Evolutionary conservation across 2,797 vertebrate genomes (phyloP).

Genomic region (Gambelia wislizenii): DNA sequence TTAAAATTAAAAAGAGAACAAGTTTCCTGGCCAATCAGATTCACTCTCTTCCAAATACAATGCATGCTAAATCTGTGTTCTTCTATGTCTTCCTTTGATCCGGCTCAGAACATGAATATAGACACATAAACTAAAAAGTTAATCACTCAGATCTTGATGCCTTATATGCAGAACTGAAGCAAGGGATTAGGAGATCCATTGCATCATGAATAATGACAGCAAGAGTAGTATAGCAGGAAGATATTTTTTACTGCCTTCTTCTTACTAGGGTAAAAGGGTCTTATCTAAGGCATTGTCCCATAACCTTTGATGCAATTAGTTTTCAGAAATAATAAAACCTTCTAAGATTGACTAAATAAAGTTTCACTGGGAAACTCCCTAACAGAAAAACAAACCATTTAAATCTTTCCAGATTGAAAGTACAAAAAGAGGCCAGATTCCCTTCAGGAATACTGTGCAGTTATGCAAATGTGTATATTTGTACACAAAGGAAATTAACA

Average conservation of each 20-base stretch:
- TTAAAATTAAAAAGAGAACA: slow-evolving; percentile 73
- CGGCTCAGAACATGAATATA: slow-evolving; percentile 62
- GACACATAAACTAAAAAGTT: slow-evolving; percentile 62
- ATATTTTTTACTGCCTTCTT: slow-evolving; percentile 43
- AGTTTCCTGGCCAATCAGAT: slow-evolving; percentile 65
- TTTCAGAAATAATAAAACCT: slow-evolving; percentile 34
- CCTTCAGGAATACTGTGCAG: not conserved
- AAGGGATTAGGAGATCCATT: not conserved
- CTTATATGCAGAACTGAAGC: not conserved
- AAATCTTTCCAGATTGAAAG: slow-evolving; percentile 16
- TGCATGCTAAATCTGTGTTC: slow-evolving; percentile 63
- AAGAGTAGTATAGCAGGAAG: slow-evolving; percentile 16
- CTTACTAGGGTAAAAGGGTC: not conserved
- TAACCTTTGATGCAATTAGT: slow-evolving; percentile 6
- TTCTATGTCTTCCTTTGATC: slow-evolving; percentile 61
- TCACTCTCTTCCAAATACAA: slow-evolving; percentile 51
- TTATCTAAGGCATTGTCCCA: slow-evolving; percentile 28
- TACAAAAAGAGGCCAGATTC: not conserved
- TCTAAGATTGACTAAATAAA: slow-evolving; percentile 50
- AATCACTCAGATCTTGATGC: slow-evolving; percentile 55
- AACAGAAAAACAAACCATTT: slow-evolving; percentile 42
- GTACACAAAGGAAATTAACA: rapidly evolving
- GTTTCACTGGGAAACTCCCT: slow-evolving; percentile 48
- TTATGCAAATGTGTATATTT: slow-evolving; percentile 32
- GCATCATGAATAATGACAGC: not conserved